Conservation (phyloP, 2,888 invertebrate species). For the Epicampocera succincta region DNA sequence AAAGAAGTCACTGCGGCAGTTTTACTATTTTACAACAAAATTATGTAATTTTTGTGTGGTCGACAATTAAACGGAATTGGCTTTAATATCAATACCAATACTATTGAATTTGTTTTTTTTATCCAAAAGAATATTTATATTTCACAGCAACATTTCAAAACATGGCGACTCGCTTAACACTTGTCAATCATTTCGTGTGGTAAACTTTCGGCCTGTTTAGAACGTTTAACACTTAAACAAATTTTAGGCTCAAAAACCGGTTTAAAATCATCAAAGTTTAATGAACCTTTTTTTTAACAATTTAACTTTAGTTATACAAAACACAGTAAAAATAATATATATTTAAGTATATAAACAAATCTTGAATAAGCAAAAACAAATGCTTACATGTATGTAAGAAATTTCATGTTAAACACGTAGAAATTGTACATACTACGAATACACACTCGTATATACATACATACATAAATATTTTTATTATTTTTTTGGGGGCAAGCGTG, state of each 20-base stretch:
- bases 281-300: slow-evolving; percentile 39
- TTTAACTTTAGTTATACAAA: neutral
- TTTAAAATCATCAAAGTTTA: slow-evolving; percentile 19
- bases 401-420: slow-evolving; percentile 55
- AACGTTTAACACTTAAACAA: slow-evolving; percentile 28
- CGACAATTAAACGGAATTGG: slow-evolving; percentile 41
- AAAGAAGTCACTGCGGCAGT: slow-evolving; percentile 10
- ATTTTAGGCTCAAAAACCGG: neutral
- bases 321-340: neutral
- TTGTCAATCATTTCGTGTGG: slow-evolving; percentile 23
- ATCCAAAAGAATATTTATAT: slow-evolving; percentile 44
- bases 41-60: slow-evolving; percentile 46
- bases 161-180: neutral
- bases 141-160: slow-evolving; percentile 4
- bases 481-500: slow-evolving; percentile 61
- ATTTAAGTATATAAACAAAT: slow-evolving; percentile 11
- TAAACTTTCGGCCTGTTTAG: slow-evolving; percentile 22
- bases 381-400: slow-evolving; percentile 4
- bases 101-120: neutral
- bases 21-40: slow-evolving; percentile 37
- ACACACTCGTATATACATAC: too few species aligned
- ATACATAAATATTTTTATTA: slow-evolving; percentile 26
- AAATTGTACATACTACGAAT: neutral
- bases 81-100: neutral
- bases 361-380: neutral